Percentiles rank a stretch among this genome's conserved stretches.
These are phyloP conservation scores for Podocnemis expansa DNA, from an alignment of 2,113 vertebrate species.

Conservation along the genomic window DNA sequence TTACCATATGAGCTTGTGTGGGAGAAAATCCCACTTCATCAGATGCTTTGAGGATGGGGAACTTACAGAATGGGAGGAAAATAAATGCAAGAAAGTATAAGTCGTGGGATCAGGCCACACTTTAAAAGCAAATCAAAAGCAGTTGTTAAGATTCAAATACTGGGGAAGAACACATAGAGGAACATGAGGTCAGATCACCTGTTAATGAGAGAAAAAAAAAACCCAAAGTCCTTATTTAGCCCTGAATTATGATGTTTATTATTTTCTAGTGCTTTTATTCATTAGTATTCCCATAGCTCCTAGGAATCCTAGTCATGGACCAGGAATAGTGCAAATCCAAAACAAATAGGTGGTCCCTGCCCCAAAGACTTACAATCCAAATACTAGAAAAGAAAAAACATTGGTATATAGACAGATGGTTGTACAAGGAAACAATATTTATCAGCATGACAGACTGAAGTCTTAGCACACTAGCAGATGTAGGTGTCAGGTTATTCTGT, in stretches of 20 bases:
- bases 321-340: slow-evolving; percentile 24
- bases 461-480: background rate
- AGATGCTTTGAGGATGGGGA: no score
- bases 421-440: background rate
- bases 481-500: background rate
- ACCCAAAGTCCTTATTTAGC: no score
- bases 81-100: no score
- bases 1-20: no score
- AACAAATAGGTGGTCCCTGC: background rate
- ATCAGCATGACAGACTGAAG: background rate
- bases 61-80: no score
- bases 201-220: no score
- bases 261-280: slow-evolving; percentile 52
- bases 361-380: slow-evolving; percentile 23
- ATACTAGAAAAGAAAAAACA: background rate
- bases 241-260: background rate
- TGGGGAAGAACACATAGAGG: no score
- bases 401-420: background rate
- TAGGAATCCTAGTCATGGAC: background rate
- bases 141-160: no score
- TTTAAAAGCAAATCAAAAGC: no score
- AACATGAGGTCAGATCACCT: no score
- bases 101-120: no score
- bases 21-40: no score
- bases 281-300: background rate